phyloP scores from a whole-genome alignment of 2,797 vertebrate species.

The Cuniculus paca region DNA sequence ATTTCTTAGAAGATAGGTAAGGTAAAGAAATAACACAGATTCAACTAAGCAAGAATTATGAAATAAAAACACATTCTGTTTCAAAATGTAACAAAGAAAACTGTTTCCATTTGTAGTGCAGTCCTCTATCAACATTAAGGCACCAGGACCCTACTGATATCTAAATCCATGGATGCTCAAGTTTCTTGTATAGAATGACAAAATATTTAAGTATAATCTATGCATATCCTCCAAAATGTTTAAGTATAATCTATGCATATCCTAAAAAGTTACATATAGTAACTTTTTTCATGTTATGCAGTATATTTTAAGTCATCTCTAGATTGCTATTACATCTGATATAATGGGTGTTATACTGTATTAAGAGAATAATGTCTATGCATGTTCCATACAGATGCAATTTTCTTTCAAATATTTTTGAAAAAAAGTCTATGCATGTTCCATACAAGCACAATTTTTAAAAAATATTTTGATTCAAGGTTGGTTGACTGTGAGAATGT shows the following conservation, averaged over 20 bases:
- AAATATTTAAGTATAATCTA: not conserved
- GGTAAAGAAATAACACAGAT: not conserved
- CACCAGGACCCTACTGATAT: not conserved
- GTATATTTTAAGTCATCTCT: not conserved
- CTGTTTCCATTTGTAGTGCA: not conserved
- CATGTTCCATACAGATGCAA: not conserved
- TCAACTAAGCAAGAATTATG: not conserved
- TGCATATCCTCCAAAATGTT: not conserved
- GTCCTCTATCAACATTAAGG: too few species aligned
- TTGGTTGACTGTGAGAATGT: not conserved
- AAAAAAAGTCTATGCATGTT: not conserved
- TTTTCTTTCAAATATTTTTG: not conserved
- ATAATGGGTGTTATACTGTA: not conserved
- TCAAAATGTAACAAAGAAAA: conserved; percentile 32
- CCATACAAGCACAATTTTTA: not conserved
- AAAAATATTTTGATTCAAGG: not conserved
- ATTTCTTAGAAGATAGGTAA: not conserved
- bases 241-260: too few species aligned
- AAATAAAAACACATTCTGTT: conserved; percentile 37
- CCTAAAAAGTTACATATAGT: too few species aligned
- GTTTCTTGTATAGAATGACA: not conserved
- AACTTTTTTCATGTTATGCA: too few species aligned
- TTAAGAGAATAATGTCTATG: not conserved
- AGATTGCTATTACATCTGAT: not conserved
- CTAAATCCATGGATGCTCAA: not conserved